phyloP scores from a whole-genome alignment of 2,113 vertebrate genomes.

The Menura novaehollandiae region DNA sequence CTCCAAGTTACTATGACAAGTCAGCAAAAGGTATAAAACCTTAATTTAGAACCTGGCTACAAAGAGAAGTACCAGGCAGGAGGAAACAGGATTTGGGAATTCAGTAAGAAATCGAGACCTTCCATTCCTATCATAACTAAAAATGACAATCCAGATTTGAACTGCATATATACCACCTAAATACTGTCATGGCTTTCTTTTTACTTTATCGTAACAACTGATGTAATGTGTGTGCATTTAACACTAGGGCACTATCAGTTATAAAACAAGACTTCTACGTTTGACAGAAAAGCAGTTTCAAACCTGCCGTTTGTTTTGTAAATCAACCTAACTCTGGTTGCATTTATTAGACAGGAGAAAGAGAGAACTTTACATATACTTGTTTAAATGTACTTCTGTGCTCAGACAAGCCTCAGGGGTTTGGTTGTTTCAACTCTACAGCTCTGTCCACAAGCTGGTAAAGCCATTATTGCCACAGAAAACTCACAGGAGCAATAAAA shows the following conservation, averaged over 20 bases:
- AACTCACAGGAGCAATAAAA: not conserved
- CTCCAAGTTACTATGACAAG: not conserved
- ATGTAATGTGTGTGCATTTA: not conserved
- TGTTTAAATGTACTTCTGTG: not conserved
- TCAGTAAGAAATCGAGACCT: not conserved
- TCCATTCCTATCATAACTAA: not conserved
- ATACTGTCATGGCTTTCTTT: not conserved
- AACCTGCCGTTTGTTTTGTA: not conserved
- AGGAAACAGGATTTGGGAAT: not conserved
- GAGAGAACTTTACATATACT: not conserved
- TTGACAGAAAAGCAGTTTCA: not conserved
- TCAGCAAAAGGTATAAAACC: not conserved
- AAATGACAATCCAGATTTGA: not conserved
- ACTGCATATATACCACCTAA: not conserved
- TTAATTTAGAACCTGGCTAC: not conserved
- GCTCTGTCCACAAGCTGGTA: not conserved
- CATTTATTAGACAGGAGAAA: not conserved
- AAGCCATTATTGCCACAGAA: conserved; percentile 24
- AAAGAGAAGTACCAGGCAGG: not conserved
- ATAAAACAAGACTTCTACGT: not conserved
- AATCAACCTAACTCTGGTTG: not conserved
- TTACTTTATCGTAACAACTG: not conserved
- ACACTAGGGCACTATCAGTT: not conserved
- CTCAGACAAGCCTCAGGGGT: not conserved
- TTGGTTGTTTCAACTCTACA: not conserved